Base-by-base conservation (phyloP, 92 coral and sea anemone species). In the Pocillopora grandis region DNA sequence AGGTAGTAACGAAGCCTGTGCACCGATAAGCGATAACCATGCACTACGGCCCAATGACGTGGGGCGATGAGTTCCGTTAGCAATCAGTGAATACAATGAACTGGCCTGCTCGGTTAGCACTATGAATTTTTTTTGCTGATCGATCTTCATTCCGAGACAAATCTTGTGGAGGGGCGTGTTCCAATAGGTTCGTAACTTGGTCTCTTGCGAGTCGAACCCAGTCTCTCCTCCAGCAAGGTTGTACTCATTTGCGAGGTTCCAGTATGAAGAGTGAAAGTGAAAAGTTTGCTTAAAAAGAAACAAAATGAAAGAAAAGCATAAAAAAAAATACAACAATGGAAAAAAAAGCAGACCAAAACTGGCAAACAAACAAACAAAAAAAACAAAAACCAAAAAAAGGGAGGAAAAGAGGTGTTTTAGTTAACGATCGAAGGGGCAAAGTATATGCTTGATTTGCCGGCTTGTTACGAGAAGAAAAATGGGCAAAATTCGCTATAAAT, bases 151-250 rank as follows among this genome's bases (percentile, higher is more conserved):
- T 14, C 79, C 86, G 13, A 82, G 86, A 48, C 86, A 82, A 12
- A 82, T 61, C 78, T 58, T 82, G 35, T 61, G 14, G 13, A 82
- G 72, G 19, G 78, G 78, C 31, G 86, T 71, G 61, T 13, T 61
- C 86, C 86, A 82, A 66, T 82, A 82, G 49, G 78, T 70, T 13
- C 78, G 71, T 42, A 82, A 49, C 71, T 82, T 82, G 60, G 86
- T 58, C 36, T 82, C 86, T 59, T 60, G 60, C 4, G 11, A 16
- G 78, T 82, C 86, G 42, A 82, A 73, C 3, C 86, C 86, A 60
- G 86, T 82, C 67, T 35, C 37, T 5, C 86, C 21, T 1, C 33
- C 70, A 0, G 36, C 6, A 20, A 33, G 33, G 70, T 65, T 65
- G 70, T 65, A 65, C 3, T 20, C 12, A 20, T 20, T 20, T 65